Percentiles rank a stretch among this genome's conserved stretches.
Conservation (phyloP, 2,888 invertebrate genomes). For the Andrena hattorfiana region DNA sequence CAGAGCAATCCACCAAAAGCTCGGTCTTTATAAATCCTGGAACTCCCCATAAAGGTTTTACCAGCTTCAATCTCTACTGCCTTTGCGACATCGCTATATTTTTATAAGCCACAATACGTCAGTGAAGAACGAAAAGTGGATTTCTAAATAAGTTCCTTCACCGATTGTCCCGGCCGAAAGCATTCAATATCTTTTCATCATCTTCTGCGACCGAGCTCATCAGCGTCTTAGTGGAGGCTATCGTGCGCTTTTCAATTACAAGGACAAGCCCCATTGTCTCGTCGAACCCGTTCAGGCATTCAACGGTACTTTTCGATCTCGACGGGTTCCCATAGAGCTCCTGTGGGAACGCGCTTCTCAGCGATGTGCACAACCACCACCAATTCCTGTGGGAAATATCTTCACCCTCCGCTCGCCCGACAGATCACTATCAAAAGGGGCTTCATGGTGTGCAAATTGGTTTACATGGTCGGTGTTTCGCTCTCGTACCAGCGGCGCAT, state of each 20-base stretch:
- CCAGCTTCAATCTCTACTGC: too few species aligned
- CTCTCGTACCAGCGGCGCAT: conserved; percentile 27
- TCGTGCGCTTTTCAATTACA: conserved; percentile 73
- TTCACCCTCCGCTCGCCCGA: conserved; percentile 70
- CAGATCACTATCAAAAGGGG: conserved; percentile 76
- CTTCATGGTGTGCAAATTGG: conserved; percentile 84
- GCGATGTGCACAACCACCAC: conserved; percentile 67
- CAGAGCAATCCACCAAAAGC: too few species aligned
- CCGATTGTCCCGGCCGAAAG: conserved; percentile 4
- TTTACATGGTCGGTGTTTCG: conserved; percentile 77
- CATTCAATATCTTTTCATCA: conserved; percentile 23
- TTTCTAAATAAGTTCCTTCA: conserved; percentile 18
- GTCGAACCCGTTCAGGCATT: conserved; percentile 67
- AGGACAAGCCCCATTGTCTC: conserved; percentile 72
- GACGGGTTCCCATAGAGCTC: conserved; percentile 80
- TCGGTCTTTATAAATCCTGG: too few species aligned
- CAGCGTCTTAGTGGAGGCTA: conserved; percentile 31
- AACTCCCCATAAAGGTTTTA: too few species aligned
- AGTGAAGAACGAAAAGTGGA: neutral
- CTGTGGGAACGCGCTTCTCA: conserved; percentile 80
- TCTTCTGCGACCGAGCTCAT: conserved; percentile 23
- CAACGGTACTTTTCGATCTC: conserved; percentile 66
- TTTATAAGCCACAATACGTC: neutral
- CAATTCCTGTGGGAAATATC: conserved; percentile 85
- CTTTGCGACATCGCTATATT: too few species aligned